phyloP scores from a whole-genome alignment of 1,140 invertebrate species.

The Lepidotrigona ventralis region DNA sequence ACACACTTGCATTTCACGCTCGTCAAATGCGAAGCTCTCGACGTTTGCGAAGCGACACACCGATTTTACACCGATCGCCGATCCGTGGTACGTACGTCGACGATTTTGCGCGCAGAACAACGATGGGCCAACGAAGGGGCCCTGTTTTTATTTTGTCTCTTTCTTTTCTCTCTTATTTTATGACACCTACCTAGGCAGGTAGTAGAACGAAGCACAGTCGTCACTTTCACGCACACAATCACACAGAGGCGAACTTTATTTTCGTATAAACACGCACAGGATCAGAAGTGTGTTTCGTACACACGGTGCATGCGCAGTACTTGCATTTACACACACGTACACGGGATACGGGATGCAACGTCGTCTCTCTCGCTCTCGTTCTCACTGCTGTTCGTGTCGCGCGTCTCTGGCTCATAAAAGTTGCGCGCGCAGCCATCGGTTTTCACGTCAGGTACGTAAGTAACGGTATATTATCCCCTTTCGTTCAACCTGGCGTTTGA shows the following conservation, averaged over 20 bases:
- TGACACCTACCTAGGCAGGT: slow-evolving; percentile 21
- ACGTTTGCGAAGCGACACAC: not conserved
- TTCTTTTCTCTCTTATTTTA: slow-evolving; percentile 9
- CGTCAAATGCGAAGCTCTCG: not conserved
- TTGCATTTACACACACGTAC: not conserved
- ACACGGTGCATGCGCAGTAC: slow-evolving; percentile 14
- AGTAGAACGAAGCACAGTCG: slow-evolving; percentile 18
- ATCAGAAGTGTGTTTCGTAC: slow-evolving; percentile 40
- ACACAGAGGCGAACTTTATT: slow-evolving; percentile 41
- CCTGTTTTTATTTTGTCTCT: not conserved
- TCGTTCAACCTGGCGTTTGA: not conserved
- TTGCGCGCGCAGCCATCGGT: slow-evolving; percentile 59
- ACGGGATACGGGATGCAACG: not conserved
- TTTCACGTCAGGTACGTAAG: slow-evolving; percentile 56
- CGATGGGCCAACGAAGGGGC: not conserved
- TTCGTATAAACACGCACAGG: slow-evolving; percentile 47
- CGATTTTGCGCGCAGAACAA: too few species aligned
- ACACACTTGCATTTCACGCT: slow-evolving; percentile 5
- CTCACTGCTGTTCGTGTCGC: slow-evolving; percentile 13
- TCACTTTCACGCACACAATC: slow-evolving; percentile 26
- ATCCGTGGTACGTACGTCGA: not conserved
- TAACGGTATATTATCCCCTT: not conserved
- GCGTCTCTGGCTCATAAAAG: not conserved
- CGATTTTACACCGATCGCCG: not conserved
- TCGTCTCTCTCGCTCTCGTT: not conserved